phyloP scores from a whole-genome alignment of 2,888 invertebrate genomes.

The Eucriotettix oculatus region DNA sequence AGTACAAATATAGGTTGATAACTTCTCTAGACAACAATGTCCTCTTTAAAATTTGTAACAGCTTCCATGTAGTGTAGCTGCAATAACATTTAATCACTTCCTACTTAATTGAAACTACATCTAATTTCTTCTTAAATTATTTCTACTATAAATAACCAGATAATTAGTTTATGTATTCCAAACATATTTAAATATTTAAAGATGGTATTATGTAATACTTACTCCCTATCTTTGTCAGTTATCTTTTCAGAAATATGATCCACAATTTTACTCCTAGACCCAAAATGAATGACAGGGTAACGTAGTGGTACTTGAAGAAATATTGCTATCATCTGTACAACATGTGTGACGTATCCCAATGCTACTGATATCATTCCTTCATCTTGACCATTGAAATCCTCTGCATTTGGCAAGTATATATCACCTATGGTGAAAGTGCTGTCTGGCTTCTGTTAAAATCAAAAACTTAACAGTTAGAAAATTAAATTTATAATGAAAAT shows the following conservation, averaged over 20 bases:
- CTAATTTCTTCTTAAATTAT: too few relatives aligned
- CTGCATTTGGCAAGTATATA: conserved; percentile 54
- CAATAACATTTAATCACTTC: too few relatives aligned
- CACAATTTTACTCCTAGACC: conserved; percentile 64
- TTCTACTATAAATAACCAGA: background rate
- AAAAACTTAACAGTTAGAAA: conserved; percentile 1
- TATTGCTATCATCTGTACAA: conserved; percentile 62
- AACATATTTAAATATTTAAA: background rate
- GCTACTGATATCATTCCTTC: conserved; percentile 66
- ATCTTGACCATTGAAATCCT: conserved; percentile 41
- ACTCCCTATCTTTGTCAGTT: conserved; percentile 48
- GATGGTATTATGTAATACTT: conserved; percentile 19
- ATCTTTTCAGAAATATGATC: conserved; percentile 58
- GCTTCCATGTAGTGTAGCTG: too few relatives aligned
- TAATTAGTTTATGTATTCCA: background rate
- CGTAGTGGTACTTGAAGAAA: conserved; percentile 73
- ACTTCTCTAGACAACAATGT: too few relatives aligned
- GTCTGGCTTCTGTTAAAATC: conserved; percentile 25
- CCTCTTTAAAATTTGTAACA: too few relatives aligned
- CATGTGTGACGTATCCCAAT: conserved; percentile 72
- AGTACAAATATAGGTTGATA: too few relatives aligned
- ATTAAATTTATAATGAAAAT: background rate
- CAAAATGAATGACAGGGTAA: conserved; percentile 64
- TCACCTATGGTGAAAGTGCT: conserved; percentile 43
- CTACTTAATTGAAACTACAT: too few relatives aligned